Conservation (phyloP, 1,140 invertebrate species). For the Euwallacea similis region DNA sequence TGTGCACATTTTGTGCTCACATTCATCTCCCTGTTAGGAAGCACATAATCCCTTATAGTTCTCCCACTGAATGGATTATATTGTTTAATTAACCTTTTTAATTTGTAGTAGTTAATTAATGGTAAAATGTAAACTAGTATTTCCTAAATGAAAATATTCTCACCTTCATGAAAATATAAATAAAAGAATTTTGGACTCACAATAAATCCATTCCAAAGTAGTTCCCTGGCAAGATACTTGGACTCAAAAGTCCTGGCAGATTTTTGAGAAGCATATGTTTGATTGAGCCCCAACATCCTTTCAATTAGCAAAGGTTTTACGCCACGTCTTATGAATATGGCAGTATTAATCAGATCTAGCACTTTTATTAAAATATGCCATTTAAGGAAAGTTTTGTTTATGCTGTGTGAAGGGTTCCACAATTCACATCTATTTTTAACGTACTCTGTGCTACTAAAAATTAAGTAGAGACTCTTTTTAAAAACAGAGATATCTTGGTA, state of each 20-base stretch:
- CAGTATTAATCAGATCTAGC: conserved; percentile 50
- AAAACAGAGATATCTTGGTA: conserved; percentile 47
- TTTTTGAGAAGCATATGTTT: conserved; percentile 45
- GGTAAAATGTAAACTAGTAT: conserved; percentile 50
- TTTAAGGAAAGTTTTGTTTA: conserved; percentile 42
- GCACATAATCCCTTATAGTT: not conserved
- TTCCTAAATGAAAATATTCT: conserved; percentile 39
- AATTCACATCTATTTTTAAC: conserved; percentile 46
- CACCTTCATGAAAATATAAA: not conserved
- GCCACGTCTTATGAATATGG: conserved; percentile 48
- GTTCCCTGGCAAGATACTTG: conserved; percentile 51
- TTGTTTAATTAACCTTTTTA: conserved; percentile 45
- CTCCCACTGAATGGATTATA: conserved; percentile 47
- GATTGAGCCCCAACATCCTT: conserved; percentile 48
- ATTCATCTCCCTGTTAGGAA: conserved; percentile 47
- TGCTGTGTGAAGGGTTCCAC: conserved; percentile 39
- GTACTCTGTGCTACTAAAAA: conserved; percentile 44
- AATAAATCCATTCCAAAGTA: conserved; percentile 54
- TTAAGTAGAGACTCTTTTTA: conserved; percentile 46
- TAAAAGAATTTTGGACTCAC: conserved; percentile 38
- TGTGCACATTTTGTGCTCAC: conserved; percentile 58
- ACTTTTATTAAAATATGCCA: conserved; percentile 43
- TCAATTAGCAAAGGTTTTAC: conserved; percentile 49
- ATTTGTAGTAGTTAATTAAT: conserved; percentile 52
- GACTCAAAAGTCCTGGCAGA: conserved; percentile 43